phyloP scores from a whole-genome alignment of 2,113 vertebrate genomes.

The Lasiurus cinereus region DNA sequence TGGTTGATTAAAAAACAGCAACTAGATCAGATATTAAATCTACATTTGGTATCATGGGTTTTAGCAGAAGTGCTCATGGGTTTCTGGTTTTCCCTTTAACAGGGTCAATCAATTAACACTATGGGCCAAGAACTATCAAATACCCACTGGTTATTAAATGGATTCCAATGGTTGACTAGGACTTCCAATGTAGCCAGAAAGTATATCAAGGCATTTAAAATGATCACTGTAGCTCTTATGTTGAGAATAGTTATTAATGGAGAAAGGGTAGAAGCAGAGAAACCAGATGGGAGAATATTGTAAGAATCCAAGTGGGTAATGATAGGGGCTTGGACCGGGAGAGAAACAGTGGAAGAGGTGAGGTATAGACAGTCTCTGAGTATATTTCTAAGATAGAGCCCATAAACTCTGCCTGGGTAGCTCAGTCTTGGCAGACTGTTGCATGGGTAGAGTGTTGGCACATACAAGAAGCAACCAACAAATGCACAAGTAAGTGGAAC shows the following conservation, averaged over 20 bases:
- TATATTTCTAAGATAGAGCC: neutral
- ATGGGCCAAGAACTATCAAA: neutral
- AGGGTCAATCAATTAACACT: neutral
- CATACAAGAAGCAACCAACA: neutral
- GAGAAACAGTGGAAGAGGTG: neutral
- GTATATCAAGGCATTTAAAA: neutral
- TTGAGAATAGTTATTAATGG: slow-evolving; percentile 5
- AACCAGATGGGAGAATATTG: neutral
- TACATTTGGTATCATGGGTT: neutral
- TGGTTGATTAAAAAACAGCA: neutral
- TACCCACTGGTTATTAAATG: neutral
- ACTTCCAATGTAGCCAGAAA: slow-evolving; percentile 22
- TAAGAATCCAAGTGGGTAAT: neutral
- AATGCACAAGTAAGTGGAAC: neutral
- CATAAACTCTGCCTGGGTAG: neutral
- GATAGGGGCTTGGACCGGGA: neutral
- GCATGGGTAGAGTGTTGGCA: neutral
- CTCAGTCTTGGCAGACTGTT: neutral
- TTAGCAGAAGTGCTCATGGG: neutral
- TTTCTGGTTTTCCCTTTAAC: neutral
- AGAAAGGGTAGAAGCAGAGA: neutral
- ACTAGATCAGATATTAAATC: neutral
- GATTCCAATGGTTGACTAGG: neutral
- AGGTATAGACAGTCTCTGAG: neutral
- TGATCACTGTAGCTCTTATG: neutral